Base-by-base conservation (phyloP, 2,797 vertebrate genomes). In the Tenualosa thibaudeaui region DNA sequence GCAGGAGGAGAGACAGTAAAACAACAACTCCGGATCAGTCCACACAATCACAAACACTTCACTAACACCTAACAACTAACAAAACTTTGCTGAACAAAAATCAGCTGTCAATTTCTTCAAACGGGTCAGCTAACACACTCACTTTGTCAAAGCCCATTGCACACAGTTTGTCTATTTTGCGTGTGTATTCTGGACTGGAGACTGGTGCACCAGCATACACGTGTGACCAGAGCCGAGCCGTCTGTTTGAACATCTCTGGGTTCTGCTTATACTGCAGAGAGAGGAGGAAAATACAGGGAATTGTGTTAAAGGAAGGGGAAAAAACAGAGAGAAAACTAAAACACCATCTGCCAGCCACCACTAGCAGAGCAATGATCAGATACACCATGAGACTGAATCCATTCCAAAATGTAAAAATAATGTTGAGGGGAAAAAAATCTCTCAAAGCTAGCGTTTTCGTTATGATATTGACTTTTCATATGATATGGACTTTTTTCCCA, bases 191-290 rank as follows among this genome's bases (percentile, higher is more conserved):
- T 89, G 95, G 96, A 96, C 96, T 97, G 94, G 97, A 96, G 93
- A 96, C 95, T 81, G 97, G 96, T 85, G 97, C 97, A 91, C 96
- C 96, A 92, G 96, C 97, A 93, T 97, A 97, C 92, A 97, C 95
- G 75, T 97, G 96, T 88, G 97, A 96, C 97, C 97, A 97, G 91
- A 97, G 97, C 81, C 96, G 95, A 93, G 97, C 97, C 87, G 97
- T 98, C 94, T 98, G 97, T 96, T 97, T 98, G 93, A 98, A 98
- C 97, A 98, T 98, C 96, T 98, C 97, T 92, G 97, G 97, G 93
- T 97, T 97, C 94, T 98, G 97, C 95, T 98, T 98, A 94, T 97
- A 97, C 97, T 99, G 93, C 1, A 50, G 0, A 51, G 40, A 22
- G 50, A 89, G 90, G 43, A 89, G 86, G 88, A 3, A 26, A 3